Evolutionary conservation across 2,113 vertebrate genomes (phyloP), one percentile per base, ranked within the genome.

Genomic region (Larimichthys polyactis): DNA sequence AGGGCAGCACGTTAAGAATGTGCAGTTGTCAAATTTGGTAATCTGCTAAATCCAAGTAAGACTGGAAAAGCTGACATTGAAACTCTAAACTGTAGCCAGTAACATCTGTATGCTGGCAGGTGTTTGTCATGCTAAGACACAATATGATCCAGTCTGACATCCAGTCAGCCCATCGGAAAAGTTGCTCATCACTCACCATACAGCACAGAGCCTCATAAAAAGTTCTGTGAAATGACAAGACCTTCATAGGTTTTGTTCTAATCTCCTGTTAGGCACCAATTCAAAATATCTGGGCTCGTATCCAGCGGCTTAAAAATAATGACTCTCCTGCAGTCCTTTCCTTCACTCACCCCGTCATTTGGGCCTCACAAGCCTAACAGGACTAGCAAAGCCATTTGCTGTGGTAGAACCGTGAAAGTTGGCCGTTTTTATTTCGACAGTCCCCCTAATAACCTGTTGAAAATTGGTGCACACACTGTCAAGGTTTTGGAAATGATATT

Each of bases 401-500:
- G 78, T 44, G 55, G 58, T 43, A 69, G 78, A 74, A 81, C 29
- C 19, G 63, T 83, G 79, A 79, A 90, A 90, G 79, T 79, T 54
- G 63, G 40, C 49, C 11, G 15, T 72, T 81, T 88, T 66, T 83
- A 63, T 87, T 79, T 80, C 10, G 63, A 84, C 85, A 81, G 48
- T 83, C 60, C n/a, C 10, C 58, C n/a, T 90, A 89, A 89, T 85
- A 89, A 90, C 64, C 46, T 76, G 74, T 81, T 88, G 87, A 78
- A 90, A 91, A 91, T 82, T 51, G 79, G 24, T 76, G 80, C 58
- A 11, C 59, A 67, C 66, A 64, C 85, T 85, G 88, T 93, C 89
- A 91, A 84, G 85, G 81, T 84, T 84, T 55, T 78, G 3, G 52
- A 86, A 90, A 91, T 86, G 40, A 91, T 87, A 75, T 93, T 91